Base-by-base conservation (phyloP, 2,888 invertebrate genomes). In the Drosophila lutescens region DNA sequence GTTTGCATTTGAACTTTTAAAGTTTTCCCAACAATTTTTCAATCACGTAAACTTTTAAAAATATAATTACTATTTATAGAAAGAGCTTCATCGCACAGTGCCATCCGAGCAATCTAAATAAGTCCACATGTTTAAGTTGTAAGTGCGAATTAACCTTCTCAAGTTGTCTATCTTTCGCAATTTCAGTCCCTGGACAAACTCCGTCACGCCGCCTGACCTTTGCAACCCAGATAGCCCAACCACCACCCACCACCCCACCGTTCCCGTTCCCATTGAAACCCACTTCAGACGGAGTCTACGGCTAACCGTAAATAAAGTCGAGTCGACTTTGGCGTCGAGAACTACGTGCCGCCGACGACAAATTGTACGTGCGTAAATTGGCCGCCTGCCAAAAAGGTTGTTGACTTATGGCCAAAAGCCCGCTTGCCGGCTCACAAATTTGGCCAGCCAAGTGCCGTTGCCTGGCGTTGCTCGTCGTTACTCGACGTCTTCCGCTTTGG, bases 341-440 rank as follows among this genome's bases (percentile, higher is more conserved):
- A 71, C 59, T 68, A 70, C 68, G 77, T 77, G 58, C 59, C 72
- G 47, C 54, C 62, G 59, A 55, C 72, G 71, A 74, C 72, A 68
- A 77, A 58, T 78, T 77, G 83, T 77, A 87, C 80, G 88, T 87
- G 88, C 85, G 86, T 87, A 79, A 83, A 85, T 83, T 79, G 79
- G 74, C 75, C 56, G 80, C 49, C 69, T 75, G 84, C 82, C 80
- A 75, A 87, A 84, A 80, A 87, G 85, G 87, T 85, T 85, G 86
- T 85, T 85, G 85, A 85, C 87, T 85, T 85, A 77, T 73, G 57
- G 79, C 56, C 46, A 54, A 68, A 61, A 71, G 58, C 34, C 62
- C 60, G 62, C 50, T 77, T 34, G 49, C 15, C 51, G 62, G 55
- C 55, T 54, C 26, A 47, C 71, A 55, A 70, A 70, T 72, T 72